These are phyloP conservation scores for Hecatera dysodea DNA, from an alignment of 2,888 invertebrate species.

Conservation along the genomic window DNA sequence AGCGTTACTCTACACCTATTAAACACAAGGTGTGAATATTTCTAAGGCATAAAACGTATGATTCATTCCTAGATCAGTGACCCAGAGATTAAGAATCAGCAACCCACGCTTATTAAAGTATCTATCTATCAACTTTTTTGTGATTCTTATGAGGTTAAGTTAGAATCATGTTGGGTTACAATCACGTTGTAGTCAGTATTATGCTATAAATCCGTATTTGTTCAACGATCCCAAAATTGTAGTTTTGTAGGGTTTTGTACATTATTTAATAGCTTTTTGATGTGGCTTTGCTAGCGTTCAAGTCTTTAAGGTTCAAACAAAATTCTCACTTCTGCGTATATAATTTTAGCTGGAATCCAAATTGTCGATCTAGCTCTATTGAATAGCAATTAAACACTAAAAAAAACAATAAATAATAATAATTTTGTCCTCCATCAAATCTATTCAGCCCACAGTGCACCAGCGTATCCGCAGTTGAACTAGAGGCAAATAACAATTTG, in stretches of 20 bases:
- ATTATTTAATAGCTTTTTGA: too few species aligned
- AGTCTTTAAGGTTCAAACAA: too few species aligned
- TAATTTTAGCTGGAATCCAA: too few species aligned
- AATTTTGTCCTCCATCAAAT: slow-evolving; percentile 18
- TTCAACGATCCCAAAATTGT: not conserved
- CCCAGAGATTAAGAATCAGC: slow-evolving; percentile 47
- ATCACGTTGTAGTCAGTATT: slow-evolving; percentile 40
- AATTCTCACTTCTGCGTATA: too few species aligned
- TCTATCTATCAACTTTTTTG: slow-evolving; percentile 50
- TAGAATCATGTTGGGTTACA: slow-evolving; percentile 51
- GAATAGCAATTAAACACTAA: not conserved
- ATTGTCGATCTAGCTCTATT: too few species aligned
- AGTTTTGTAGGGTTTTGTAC: not conserved
- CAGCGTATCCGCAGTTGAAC: slow-evolving; percentile 51
- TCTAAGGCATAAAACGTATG: slow-evolving; percentile 40
- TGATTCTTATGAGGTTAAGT: slow-evolving; percentile 36
- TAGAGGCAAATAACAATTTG: slow-evolving; percentile 67
- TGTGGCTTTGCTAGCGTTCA: too few species aligned
- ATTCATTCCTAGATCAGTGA: slow-evolving; percentile 64
- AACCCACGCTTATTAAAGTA: slow-evolving; percentile 57
- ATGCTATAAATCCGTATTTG: slow-evolving; percentile 4
- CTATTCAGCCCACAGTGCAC: slow-evolving; percentile 44
- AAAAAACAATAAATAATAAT: not conserved
- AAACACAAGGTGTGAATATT: slow-evolving; percentile 52
- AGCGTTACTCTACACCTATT: slow-evolving; percentile 36